Evolutionary conservation across 2,113 vertebrate species (phyloP), one percentile per base, ranked within the genome.

Genomic region (Arenaria interpres): DNA sequence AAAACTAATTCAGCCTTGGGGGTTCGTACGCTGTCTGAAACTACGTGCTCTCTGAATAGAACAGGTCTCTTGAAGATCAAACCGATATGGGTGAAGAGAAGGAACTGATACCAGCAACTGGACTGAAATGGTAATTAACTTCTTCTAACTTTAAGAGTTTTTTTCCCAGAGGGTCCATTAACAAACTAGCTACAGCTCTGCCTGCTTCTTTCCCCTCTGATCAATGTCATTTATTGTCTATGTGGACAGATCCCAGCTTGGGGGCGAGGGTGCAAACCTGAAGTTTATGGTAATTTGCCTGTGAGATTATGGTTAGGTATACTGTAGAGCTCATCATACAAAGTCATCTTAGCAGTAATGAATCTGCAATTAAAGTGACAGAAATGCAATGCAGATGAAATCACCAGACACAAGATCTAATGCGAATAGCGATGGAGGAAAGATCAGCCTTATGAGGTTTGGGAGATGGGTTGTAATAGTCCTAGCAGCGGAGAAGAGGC

Each of bases 41-140:
- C 27, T 35, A 32, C 1, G 9, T 22, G 30, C 22, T 91, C 39
- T 78, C 48, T 75, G 74, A 75, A 78, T 27, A 82, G 21, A 87
- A 15, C 48, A 17, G 14, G 23, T 14, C 45, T 90, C 57, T 28
- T 45, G 77, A 90, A 92, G 87, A 68, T 53, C 57, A 92, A 93
- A 92, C 41, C 17, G 41, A 30, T 62, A 35, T 1, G 41, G 30
- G 15, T 19, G 69, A 87, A 85, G 77, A 6, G 10, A 81, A 87
- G 91, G 81, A 95, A 91, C 7, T 62, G 89, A 85, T 92, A 95
- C 50, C 37, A 2, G 39, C 92, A 73, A 64, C 71, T 30, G 73
- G 77, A 95, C 41, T 67, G 66, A 93, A 92, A 91, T 33, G 95
- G 97, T 97, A 97, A 97, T 56, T 63, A 94, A 69, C 17, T 60